Conservation (phyloP, 1,140 invertebrate species). For the Chelonus insularis region DNA sequence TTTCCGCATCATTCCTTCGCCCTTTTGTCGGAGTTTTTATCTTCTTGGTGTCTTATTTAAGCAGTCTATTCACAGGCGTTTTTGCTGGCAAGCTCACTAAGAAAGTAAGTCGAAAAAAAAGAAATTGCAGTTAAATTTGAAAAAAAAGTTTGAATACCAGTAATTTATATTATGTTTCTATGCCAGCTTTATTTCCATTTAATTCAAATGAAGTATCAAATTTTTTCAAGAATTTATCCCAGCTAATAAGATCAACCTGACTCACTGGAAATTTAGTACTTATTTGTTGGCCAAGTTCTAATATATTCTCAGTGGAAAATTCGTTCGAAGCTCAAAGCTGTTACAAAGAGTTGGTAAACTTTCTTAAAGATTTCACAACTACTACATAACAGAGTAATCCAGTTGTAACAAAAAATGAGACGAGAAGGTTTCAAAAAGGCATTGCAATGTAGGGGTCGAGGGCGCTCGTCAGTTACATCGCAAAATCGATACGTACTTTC, state of each 20-base stretch:
- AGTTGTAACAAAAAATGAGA: not conserved
- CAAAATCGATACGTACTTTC: constrained; percentile 34
- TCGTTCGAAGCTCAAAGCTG: no score
- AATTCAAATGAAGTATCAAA: no score
- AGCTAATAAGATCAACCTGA: no score
- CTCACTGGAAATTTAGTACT: no score
- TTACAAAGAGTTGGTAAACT: no score
- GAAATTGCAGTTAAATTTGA: not conserved
- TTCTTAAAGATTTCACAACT: not conserved
- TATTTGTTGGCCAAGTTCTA: no score
- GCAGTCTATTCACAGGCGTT: not conserved
- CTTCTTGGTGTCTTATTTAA: not conserved
- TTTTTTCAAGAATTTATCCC: no score
- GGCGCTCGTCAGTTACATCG: constrained; percentile 23
- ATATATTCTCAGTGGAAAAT: no score
- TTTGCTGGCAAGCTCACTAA: not conserved
- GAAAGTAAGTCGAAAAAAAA: not conserved
- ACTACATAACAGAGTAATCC: no score
- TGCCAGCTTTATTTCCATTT: no score
- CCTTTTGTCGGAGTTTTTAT: not conserved
- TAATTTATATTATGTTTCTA: no score
- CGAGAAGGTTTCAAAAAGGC: not conserved
- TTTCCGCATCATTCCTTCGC: not conserved
- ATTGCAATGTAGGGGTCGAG: constrained; percentile 3
- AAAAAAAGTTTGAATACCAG: no score